Evolutionary conservation across 2,797 vertebrate species (phyloP).

Genomic region (Malurus splendens): DNA sequence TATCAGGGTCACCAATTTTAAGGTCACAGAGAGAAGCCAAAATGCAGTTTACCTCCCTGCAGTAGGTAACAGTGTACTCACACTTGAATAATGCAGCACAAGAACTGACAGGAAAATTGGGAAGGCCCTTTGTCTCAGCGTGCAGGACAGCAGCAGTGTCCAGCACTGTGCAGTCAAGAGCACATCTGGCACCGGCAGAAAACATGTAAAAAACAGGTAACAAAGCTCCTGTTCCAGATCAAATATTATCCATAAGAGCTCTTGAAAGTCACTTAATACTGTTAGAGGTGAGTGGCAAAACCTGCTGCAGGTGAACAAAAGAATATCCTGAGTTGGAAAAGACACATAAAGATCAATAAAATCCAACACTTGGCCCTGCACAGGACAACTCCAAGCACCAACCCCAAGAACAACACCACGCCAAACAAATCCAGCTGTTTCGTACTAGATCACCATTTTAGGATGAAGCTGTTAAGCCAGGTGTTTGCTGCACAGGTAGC

Average conservation of each 20-base stretch:
- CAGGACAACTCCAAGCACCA: not conserved
- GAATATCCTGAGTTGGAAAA: not conserved
- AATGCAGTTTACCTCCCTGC: not conserved
- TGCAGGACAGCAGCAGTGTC: not conserved
- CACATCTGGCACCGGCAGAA: not conserved
- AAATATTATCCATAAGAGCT: not conserved
- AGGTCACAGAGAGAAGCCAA: not conserved
- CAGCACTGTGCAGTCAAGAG: conserved; percentile 6
- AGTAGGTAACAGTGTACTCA: not conserved
- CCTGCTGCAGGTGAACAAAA: not conserved
- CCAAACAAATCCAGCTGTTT: not conserved
- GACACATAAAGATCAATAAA: not conserved
- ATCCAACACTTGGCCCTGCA: not conserved
- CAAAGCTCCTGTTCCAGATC: not conserved
- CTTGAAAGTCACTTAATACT: not conserved
- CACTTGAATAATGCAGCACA: not conserved
- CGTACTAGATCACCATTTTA: not conserved
- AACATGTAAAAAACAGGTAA: not conserved
- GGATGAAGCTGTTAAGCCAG: not conserved
- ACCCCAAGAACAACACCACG: not conserved
- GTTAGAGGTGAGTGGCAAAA: not conserved
- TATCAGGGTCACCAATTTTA: not conserved
- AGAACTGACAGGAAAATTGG: not conserved
- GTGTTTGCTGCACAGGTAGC: not conserved
- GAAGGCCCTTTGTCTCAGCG: not conserved